Evolutionary conservation across 2,888 invertebrate genomes (phyloP).

Genomic region (Coelopa pilipes): DNA sequence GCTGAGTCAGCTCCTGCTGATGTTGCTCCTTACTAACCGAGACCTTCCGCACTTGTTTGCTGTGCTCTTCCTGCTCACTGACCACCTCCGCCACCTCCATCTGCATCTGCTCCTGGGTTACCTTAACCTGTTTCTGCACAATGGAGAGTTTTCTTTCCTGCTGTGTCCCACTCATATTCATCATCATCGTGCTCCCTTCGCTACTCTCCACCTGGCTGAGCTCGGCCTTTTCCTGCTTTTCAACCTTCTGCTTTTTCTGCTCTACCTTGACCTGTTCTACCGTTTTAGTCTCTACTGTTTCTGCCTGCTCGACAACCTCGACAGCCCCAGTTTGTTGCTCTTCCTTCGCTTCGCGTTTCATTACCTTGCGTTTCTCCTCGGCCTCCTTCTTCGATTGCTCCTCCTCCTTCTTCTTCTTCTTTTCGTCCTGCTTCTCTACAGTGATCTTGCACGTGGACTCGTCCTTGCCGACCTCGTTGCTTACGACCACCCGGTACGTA

Average conservation of each 20-base stretch:
- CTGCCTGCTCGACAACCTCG: constrained; percentile 24
- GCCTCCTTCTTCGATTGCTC: constrained; percentile 67
- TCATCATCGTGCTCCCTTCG: constrained; percentile 24
- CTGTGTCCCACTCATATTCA: constrained; percentile 12
- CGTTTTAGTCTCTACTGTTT: constrained; percentile 22
- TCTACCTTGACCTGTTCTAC: constrained; percentile 28
- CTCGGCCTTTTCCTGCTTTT: constrained; percentile 7
- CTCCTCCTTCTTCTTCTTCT: constrained; percentile 70
- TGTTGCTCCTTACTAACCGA: constrained; percentile 22
- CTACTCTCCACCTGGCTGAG: not conserved
- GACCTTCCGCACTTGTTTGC: not conserved
- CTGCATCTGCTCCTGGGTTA: not conserved
- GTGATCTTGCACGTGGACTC: constrained; percentile 87
- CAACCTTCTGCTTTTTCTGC: constrained; percentile 25
- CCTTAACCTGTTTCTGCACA: constrained; percentile 29
- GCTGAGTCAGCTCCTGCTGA: constrained; percentile 25
- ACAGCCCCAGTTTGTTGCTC: constrained; percentile 48
- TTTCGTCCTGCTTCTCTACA: constrained; percentile 72
- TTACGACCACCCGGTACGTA: constrained; percentile 85
- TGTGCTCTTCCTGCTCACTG: constrained; percentile 7
- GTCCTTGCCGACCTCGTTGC: constrained; percentile 91
- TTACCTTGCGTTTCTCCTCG: constrained; percentile 67
- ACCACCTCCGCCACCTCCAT: not conserved
- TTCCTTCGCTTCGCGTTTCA: constrained; percentile 51
- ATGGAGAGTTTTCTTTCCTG: constrained; percentile 10